Evolutionary conservation across 2,888 invertebrate genomes (phyloP).

Genomic region (Lottia scabra): DNA sequence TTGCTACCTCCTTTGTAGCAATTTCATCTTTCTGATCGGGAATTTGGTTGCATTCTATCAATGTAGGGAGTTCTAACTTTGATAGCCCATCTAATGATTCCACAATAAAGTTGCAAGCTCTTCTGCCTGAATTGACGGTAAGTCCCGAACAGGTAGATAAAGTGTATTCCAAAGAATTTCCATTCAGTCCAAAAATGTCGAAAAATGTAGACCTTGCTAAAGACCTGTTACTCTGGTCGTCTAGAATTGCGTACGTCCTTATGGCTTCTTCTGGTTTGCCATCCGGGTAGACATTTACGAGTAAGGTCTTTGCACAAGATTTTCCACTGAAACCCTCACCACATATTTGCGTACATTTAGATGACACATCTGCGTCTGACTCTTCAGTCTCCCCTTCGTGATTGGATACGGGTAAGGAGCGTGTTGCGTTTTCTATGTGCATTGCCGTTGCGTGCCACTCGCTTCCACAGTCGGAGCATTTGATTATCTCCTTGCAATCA

Average conservation of each 20-base stretch:
- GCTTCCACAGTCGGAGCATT: slow-evolving; percentile 30
- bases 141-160: slow-evolving; percentile 28
- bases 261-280: slow-evolving; percentile 11
- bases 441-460: slow-evolving; percentile 21
- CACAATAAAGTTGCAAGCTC: slow-evolving; percentile 19
- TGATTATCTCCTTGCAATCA: slow-evolving; percentile 16
- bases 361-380: neutral
- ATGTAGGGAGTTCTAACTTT: slow-evolving; percentile 11
- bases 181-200: slow-evolving; percentile 16
- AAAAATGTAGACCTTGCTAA: slow-evolving; percentile 25
- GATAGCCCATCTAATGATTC: slow-evolving; percentile 14
- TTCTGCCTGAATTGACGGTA: slow-evolving; percentile 17
- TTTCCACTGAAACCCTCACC: slow-evolving; percentile 9
- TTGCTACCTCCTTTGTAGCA: slow-evolving; percentile 27
- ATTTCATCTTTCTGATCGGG: slow-evolving; percentile 25
- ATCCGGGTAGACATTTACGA: slow-evolving; percentile 14
- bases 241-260: slow-evolving; percentile 21
- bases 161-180: slow-evolving; percentile 9
- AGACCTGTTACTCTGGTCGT: slow-evolving; percentile 29
- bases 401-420: neutral
- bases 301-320: slow-evolving; percentile 19
- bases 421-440: slow-evolving; percentile 8
- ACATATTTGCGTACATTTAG: slow-evolving; percentile 19
- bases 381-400: slow-evolving; percentile 4
- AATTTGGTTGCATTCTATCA: slow-evolving; percentile 30